Evolutionary conservation across 2,797 vertebrate species (phyloP).

Genomic region (Peromyscus eremicus): DNA sequence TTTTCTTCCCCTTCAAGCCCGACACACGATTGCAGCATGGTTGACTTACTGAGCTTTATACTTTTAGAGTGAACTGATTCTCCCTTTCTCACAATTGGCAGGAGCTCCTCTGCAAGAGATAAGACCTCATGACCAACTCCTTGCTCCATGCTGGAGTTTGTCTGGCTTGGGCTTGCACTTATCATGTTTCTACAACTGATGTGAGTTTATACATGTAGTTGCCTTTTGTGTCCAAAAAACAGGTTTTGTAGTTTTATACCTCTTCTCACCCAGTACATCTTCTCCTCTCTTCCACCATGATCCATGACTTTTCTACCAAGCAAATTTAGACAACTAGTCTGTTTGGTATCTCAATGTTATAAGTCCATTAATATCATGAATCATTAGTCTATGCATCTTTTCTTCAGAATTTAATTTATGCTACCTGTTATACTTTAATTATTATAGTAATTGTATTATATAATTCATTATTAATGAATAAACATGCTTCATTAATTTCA

Average conservation of each 20-base stretch:
- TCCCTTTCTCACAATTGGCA: background rate
- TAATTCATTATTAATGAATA: background rate
- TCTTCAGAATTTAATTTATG: background rate
- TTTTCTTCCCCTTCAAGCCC: background rate
- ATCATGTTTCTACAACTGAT: too few relatives aligned
- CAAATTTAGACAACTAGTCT: background rate
- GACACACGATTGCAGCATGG: background rate
- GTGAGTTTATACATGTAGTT: background rate
- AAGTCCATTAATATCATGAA: background rate
- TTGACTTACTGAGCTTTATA: background rate
- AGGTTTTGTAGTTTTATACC: background rate
- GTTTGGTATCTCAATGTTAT: background rate
- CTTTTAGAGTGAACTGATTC: background rate
- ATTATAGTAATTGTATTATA: background rate
- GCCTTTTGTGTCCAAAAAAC: background rate
- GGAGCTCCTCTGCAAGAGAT: background rate
- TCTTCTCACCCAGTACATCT: background rate
- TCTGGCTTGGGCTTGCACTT: background rate
- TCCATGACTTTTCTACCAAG: background rate
- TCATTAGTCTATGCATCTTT: background rate
- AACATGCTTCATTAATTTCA: conserved; percentile 20
- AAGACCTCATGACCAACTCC: background rate
- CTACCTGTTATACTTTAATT: background rate
- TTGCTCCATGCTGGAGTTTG: background rate
- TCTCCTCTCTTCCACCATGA: background rate